Conservation (phyloP, 2,888 invertebrate genomes). For the Ichneumoninae sp. region DNA sequence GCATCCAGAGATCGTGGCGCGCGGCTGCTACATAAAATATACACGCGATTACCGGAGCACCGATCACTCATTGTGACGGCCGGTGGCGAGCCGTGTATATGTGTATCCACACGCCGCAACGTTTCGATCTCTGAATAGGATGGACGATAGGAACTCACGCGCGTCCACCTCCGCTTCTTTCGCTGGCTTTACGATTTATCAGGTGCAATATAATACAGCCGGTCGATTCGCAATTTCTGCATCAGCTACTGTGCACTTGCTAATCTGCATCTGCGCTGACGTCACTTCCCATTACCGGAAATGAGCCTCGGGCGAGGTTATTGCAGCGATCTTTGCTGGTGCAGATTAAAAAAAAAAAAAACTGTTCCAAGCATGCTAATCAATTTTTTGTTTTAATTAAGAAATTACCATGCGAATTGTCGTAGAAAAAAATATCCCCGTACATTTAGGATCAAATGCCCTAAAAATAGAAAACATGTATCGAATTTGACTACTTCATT, state of each 20-base stretch:
- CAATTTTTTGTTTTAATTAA: neutral
- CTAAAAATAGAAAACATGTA: neutral
- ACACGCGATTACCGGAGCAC: constrained; percentile 58
- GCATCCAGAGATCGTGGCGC: constrained; percentile 43
- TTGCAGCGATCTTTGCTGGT: constrained; percentile 2
- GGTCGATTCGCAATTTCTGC: constrained; percentile 70
- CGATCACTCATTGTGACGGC: constrained; percentile 63
- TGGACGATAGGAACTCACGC: constrained; percentile 15
- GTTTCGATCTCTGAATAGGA: constrained; percentile 44
- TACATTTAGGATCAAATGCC: neutral
- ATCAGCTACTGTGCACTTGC: constrained; percentile 19
- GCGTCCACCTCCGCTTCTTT: constrained; percentile 34
- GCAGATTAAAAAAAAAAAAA: neutral
- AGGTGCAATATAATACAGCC: constrained; percentile 18
- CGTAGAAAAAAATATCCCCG: neutral
- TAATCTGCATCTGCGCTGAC: constrained; percentile 58
- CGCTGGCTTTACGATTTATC: neutral
- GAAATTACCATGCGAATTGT: neutral
- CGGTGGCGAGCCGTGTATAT: constrained; percentile 22
- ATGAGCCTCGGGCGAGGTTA: constrained; percentile 51
- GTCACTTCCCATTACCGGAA: constrained; percentile 75
- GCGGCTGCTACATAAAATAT: constrained; percentile 28
- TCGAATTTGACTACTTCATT: neutral
- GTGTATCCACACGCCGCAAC: constrained; percentile 12
- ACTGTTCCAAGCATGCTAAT: neutral